phyloP scores from a whole-genome alignment of 2,888 invertebrate genomes.

The Caenorhabditis afra region DNA sequence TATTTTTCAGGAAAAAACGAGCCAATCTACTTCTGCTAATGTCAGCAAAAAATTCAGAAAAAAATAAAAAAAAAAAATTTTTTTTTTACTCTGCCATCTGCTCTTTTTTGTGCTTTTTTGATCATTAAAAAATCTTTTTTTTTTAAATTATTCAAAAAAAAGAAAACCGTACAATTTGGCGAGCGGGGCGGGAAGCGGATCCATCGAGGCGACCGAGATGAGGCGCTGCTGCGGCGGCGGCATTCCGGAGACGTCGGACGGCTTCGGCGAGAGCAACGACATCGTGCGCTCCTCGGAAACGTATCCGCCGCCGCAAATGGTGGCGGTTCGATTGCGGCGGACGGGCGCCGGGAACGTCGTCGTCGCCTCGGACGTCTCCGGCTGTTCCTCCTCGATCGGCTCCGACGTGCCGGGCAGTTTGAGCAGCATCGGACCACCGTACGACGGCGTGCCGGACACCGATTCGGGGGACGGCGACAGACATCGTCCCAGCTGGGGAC shows the following conservation, averaged over 20 bases:
- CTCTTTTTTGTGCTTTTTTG: no score
- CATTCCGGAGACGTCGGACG: conserved; percentile 40
- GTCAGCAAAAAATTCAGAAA: no score
- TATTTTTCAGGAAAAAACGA: no score
- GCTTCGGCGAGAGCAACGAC: conserved; percentile 48
- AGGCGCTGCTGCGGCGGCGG: conserved; percentile 25
- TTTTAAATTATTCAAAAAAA: conserved; percentile 12
- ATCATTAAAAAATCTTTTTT: conserved; percentile 4
- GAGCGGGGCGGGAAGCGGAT: conserved; percentile 42
- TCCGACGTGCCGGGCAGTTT: conserved; percentile 51
- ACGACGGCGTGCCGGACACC: conserved; percentile 8
- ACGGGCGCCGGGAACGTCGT: conserved; percentile 40
- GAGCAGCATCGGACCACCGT: conserved; percentile 37
- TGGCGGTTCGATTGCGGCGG: conserved; percentile 53
- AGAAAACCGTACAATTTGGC: conserved; percentile 44
- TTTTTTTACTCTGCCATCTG: no score
- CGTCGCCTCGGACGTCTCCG: background rate
- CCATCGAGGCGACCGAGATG: conserved; percentile 56
- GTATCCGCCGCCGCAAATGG: conserved; percentile 59
- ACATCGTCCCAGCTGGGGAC: conserved; percentile 17
- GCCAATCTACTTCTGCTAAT: no score
- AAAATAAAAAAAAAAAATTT: no score
- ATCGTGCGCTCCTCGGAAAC: conserved; percentile 36
- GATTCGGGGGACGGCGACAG: conserved; percentile 35
- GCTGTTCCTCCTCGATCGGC: conserved; percentile 24